These are phyloP conservation scores for Meda fulgida DNA, from an alignment of 2,797 vertebrate species.

Conservation along the genomic window DNA sequence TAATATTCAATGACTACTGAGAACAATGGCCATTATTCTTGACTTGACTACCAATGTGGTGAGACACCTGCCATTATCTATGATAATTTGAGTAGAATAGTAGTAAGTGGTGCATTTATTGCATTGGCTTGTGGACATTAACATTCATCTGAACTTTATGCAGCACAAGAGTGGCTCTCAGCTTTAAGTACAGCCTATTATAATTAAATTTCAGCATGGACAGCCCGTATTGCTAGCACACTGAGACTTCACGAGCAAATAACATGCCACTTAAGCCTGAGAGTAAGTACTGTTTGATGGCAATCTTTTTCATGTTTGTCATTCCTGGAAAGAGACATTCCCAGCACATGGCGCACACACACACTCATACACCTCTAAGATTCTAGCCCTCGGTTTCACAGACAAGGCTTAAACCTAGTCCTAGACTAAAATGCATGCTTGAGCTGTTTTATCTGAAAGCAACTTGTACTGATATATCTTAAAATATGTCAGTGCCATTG, in stretches of 20 bases:
- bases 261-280: conserved; percentile 17
- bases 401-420: not conserved
- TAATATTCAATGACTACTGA: not conserved
- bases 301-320: conserved; percentile 1
- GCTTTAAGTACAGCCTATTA: not conserved
- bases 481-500: not conserved
- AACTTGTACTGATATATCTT: not conserved
- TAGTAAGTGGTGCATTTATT: not conserved
- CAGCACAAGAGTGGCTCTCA: conserved; percentile 58
- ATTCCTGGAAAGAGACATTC: conserved; percentile 24
- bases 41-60: not conserved
- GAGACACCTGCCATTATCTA: not conserved
- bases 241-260: not conserved
- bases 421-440: not conserved
- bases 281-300: conserved; percentile 16
- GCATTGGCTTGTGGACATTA: not conserved
- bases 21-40: not conserved
- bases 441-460: not conserved
- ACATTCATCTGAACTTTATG: not conserved
- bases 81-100: not conserved
- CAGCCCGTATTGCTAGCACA: not conserved
- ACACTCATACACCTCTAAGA: conserved; percentile 2
- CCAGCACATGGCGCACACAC: not conserved
- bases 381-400: not conserved
- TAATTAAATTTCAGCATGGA: conserved; percentile 35